These are phyloP conservation scores for Catharus minimus DNA, from an alignment of 2,113 vertebrate genomes.

Conservation along the genomic window DNA sequence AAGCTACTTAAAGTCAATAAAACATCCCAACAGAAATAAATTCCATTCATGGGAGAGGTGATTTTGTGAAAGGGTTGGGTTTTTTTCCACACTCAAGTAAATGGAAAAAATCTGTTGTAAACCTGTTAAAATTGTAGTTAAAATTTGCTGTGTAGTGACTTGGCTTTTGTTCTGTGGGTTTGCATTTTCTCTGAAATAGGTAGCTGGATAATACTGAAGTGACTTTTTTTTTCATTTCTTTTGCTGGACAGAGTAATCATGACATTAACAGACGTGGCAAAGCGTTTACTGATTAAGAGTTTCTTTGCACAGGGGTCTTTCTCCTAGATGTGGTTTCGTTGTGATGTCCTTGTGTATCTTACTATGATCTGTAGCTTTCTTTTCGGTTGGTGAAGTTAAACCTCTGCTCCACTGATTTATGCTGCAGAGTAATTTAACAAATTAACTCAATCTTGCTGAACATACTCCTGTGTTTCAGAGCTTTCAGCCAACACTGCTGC, in stretches of 20 bases:
- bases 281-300: background rate
- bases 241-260: background rate
- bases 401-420: background rate
- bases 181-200: background rate
- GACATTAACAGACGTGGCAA: background rate
- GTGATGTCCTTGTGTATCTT: background rate
- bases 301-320: background rate
- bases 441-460: background rate
- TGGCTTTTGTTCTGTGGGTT: background rate
- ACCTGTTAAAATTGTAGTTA: background rate
- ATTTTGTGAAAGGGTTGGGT: background rate
- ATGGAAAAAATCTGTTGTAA: background rate
- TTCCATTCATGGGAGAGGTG: background rate
- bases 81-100: background rate
- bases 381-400: background rate
- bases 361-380: background rate
- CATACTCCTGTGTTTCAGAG: slow-evolving; percentile 76
- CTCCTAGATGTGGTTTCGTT: background rate
- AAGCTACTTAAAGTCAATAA: background rate
- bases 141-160: background rate
- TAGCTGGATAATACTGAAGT: background rate
- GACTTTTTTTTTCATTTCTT: background rate
- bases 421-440: background rate
- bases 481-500: slow-evolving; percentile 93
- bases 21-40: background rate